Conservation (phyloP, 2,888 invertebrate genomes). For the Eretmocerus hayati region DNA sequence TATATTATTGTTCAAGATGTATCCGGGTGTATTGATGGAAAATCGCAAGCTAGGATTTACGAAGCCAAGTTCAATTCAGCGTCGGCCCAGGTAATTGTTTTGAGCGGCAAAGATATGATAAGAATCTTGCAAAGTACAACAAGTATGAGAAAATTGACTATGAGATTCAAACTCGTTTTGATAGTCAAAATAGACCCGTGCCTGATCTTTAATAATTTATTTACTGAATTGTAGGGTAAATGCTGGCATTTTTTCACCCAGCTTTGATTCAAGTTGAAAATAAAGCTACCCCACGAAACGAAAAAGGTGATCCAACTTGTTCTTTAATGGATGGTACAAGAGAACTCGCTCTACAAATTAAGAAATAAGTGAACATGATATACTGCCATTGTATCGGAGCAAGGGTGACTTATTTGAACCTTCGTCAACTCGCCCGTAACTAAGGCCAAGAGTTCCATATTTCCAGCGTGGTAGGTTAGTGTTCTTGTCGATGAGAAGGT, state of each 20-base stretch:
- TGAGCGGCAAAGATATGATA: slow-evolving; percentile 87
- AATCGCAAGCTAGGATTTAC: slow-evolving; percentile 73
- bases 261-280: slow-evolving; percentile 89
- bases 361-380: slow-evolving; percentile 85
- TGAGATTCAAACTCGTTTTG: no score
- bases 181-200: no score
- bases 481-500: no score
- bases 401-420: slow-evolving; percentile 53
- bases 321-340: slow-evolving; percentile 87
- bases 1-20: slow-evolving; percentile 46
- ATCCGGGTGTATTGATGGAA: slow-evolving; percentile 77
- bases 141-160: no score
- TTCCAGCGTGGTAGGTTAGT: no score
- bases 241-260: slow-evolving; percentile 86
- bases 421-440: no score
- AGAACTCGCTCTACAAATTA: slow-evolving; percentile 88
- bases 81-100: slow-evolving; percentile 92
- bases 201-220: no score
- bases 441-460: no score
- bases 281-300: slow-evolving; percentile 65
- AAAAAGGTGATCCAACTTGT: slow-evolving; percentile 77
- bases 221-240: slow-evolving; percentile 87
- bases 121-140: slow-evolving; percentile 95
- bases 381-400: slow-evolving; percentile 80
- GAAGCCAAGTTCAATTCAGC: slow-evolving; percentile 84